A percentile compares a stretch with the other conserved stretches of the same genome.
Evolutionary conservation across 2,888 invertebrate genomes (phyloP).

Genomic region (Drosophila peninsularis): DNA sequence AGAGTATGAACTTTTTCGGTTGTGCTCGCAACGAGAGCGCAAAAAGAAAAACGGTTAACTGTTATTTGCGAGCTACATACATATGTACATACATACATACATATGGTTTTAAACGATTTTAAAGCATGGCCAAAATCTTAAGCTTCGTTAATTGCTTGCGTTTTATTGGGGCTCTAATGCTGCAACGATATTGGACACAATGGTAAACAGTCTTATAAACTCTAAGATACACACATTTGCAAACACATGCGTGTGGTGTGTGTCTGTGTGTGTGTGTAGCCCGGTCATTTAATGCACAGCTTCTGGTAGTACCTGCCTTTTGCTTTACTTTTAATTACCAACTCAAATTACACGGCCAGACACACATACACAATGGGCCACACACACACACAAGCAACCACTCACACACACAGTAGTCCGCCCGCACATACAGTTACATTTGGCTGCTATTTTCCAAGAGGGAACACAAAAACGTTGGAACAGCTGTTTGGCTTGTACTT

Average conservation of each 20-base stretch:
- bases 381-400: not conserved
- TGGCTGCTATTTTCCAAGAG: slow-evolving; percentile 13
- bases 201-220: slow-evolving; percentile 46
- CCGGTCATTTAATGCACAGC: slow-evolving; percentile 66
- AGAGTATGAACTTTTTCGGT: too few relatives aligned
- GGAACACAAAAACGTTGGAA: slow-evolving; percentile 54
- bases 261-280: slow-evolving; percentile 20
- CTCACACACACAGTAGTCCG: not conserved
- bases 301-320: slow-evolving; percentile 60
- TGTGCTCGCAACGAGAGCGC: too few relatives aligned
- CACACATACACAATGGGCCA: slow-evolving; percentile 42
- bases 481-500: slow-evolving; percentile 74
- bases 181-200: slow-evolving; percentile 21
- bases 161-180: slow-evolving; percentile 13
- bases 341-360: slow-evolving; percentile 70
- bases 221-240: slow-evolving; percentile 4
- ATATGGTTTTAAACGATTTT: not conserved
- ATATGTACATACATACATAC: too few relatives aligned
- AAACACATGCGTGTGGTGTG: not conserved
- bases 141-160: slow-evolving; percentile 5
- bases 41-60: too few relatives aligned
- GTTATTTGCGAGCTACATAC: too few relatives aligned
- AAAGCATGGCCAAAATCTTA: not conserved
- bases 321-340: slow-evolving; percentile 78
- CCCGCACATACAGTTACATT: slow-evolving; percentile 23